Evolutionary conservation across 2,888 invertebrate species (phyloP).

Genomic region (Barypeithes pellucidus): DNA sequence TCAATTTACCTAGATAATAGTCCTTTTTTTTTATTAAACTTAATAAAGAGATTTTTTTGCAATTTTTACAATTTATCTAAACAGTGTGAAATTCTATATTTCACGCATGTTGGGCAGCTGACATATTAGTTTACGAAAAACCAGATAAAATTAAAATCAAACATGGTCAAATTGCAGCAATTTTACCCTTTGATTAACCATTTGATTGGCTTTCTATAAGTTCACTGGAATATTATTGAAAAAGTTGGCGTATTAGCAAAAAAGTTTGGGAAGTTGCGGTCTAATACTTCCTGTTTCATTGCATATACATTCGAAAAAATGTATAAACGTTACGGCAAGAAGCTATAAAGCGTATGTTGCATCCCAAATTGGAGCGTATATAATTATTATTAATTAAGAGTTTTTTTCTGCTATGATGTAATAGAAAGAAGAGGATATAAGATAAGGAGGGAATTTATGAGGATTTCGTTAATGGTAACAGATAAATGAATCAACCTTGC

Average conservation of each 20-base stretch:
- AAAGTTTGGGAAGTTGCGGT: too few relatives aligned
- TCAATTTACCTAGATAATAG: conserved; percentile 6
- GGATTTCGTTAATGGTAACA: too few relatives aligned
- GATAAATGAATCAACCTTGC: too few relatives aligned
- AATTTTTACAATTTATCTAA: conserved; percentile 4
- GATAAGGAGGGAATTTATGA: too few relatives aligned
- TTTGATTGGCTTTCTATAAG: conserved; percentile 8
- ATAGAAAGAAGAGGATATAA: too few relatives aligned
- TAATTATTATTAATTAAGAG: too few relatives aligned
- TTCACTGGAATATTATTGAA: neutral
- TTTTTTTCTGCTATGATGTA: too few relatives aligned
- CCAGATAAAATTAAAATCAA: neutral
- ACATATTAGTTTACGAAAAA: conserved; percentile 11
- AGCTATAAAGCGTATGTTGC: too few relatives aligned
- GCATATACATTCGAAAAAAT: too few relatives aligned
- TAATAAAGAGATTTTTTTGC: neutral
- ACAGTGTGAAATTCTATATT: conserved; percentile 14
- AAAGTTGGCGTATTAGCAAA: neutral
- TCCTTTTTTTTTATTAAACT: conserved; percentile 3
- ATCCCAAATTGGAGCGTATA: too few relatives aligned
- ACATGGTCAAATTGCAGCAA: neutral
- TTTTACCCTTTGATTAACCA: conserved; percentile 8
- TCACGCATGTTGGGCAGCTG: neutral
- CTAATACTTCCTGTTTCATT: too few relatives aligned
- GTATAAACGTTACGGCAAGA: too few relatives aligned